Base-by-base conservation (phyloP, 2,888 invertebrate species). In the Drosophila pseudotakahashii region DNA sequence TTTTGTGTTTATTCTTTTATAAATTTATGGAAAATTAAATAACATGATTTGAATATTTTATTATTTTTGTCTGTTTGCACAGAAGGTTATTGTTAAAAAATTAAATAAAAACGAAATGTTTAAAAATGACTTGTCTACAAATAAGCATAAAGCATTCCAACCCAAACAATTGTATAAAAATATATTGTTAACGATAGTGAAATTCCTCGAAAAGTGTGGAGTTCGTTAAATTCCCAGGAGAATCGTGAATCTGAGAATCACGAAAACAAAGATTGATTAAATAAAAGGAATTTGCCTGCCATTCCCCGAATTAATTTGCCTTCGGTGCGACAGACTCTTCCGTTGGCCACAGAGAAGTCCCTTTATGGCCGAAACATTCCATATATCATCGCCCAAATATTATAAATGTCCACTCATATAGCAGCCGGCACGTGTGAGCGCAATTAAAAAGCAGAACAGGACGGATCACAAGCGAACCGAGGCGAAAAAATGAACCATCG, bases 361-460 rank as follows among this genome's bases (percentile, higher is more conserved):
- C 88, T 77, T 88, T 79, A 79, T 77, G 82, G 77, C 75, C 68
- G 64, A 57, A 63, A 63, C 64, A 63, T 63, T 59, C 78, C 69
- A 80, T 86, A 76, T 83, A 83, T 83, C 88, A 88, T 79, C 64
- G 69, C 64, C 58, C 63, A 66, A 73, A 73, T 70, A 84, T 55
- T 73, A 62, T 58, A 66, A 48, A 62, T 44, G 64, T 50, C 54
- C 50, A 42, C 62, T 60, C 61, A 51, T 16, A 47, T 14, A 54
- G 50, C 13, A 37, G 41, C 52, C 51, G 83, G 87, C 83, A 83
- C 83, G 83, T 83, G 83, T 86, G 76, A 80, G 69, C 66, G 84
- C 73, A 83, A 88, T 83, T 85, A 83, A 88, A 88, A 70, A 62
- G 2, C 47, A 47, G 47, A 26, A 45, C 13, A 45, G 45, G 45